phyloP scores from a whole-genome alignment of 2,797 vertebrate species.

The Huso huso region DNA sequence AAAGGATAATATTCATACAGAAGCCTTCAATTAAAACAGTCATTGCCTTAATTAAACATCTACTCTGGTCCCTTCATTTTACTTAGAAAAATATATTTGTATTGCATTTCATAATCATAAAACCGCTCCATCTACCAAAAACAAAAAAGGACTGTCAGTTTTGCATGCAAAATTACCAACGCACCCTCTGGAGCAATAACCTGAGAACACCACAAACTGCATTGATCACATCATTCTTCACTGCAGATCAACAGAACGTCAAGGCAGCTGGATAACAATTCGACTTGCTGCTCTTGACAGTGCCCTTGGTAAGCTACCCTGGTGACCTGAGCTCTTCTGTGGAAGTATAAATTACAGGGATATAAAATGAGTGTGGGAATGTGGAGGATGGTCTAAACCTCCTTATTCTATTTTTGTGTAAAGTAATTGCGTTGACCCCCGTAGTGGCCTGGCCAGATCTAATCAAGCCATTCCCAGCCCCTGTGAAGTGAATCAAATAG shows the following conservation, averaged over 20 bases:
- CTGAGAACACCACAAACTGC: constrained; percentile 30
- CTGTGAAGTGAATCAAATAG: constrained; percentile 62
- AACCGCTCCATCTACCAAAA: constrained; percentile 6
- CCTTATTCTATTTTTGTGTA: constrained; percentile 54
- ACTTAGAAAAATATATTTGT: constrained; percentile 16
- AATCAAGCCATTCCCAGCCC: constrained; percentile 58
- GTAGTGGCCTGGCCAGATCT: constrained; percentile 65
- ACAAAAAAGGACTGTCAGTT: constrained; percentile 37
- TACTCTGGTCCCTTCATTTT: constrained; percentile 56
- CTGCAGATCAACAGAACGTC: neutral
- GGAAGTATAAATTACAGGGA: constrained; percentile 48
- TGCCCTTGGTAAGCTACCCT: constrained; percentile 52
- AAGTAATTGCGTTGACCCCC: constrained; percentile 73
- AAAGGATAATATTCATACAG: constrained; percentile 93
- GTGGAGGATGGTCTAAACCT: constrained; percentile 40
- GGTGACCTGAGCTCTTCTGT: constrained; percentile 52
- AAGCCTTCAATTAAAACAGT: constrained; percentile 88
- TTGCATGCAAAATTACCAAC: constrained; percentile 21
- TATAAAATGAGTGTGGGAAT: constrained; percentile 30
- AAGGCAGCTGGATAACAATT: constrained; percentile 14
- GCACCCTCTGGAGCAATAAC: constrained; percentile 30
- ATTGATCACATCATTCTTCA: neutral
- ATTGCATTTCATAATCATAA: constrained; percentile 16
- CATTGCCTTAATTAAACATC: constrained; percentile 91
- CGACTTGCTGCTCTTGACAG: constrained; percentile 30